Evolutionary conservation across 2,888 invertebrate genomes (phyloP).

Genomic region (Neoascia interrupta): DNA sequence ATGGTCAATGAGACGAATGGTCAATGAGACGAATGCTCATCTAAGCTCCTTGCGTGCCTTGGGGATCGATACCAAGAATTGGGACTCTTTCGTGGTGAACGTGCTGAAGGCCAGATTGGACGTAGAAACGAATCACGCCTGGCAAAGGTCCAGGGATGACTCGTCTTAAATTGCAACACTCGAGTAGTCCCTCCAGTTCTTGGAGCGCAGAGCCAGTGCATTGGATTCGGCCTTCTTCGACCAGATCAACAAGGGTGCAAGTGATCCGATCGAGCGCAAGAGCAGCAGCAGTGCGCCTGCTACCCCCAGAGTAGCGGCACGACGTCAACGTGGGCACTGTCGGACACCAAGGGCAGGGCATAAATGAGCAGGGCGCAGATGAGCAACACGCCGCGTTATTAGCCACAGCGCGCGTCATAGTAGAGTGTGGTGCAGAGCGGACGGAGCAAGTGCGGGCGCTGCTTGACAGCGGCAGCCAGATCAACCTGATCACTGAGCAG

Average conservation of each 20-base stretch:
- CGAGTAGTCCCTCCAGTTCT: neutral
- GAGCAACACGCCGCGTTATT: neutral
- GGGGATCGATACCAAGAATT: neutral
- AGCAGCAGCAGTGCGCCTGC: neutral
- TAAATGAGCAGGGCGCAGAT: neutral
- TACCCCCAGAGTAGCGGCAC: no score
- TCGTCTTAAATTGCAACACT: neutral
- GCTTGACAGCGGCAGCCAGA: conserved; percentile 5
- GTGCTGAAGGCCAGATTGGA: conserved; percentile 11
- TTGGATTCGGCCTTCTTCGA: neutral
- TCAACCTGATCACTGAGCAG: neutral
- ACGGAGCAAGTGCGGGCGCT: neutral
- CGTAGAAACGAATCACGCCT: conserved; percentile 15
- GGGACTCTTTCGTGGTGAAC: conserved; percentile 8
- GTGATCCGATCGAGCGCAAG: neutral
- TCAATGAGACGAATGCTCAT: conserved; percentile 4
- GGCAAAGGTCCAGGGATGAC: conserved; percentile 13
- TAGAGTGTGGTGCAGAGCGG: neutral
- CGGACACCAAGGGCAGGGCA: no score
- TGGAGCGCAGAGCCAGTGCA: conserved; percentile 6
- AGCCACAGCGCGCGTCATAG: neutral
- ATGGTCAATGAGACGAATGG: conserved; percentile 4
- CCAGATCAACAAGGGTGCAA: no score
- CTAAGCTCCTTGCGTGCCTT: neutral
- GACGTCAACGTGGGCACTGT: no score